phyloP scores from a whole-genome alignment of 2,113 vertebrate species.

The Scolopax mira region DNA sequence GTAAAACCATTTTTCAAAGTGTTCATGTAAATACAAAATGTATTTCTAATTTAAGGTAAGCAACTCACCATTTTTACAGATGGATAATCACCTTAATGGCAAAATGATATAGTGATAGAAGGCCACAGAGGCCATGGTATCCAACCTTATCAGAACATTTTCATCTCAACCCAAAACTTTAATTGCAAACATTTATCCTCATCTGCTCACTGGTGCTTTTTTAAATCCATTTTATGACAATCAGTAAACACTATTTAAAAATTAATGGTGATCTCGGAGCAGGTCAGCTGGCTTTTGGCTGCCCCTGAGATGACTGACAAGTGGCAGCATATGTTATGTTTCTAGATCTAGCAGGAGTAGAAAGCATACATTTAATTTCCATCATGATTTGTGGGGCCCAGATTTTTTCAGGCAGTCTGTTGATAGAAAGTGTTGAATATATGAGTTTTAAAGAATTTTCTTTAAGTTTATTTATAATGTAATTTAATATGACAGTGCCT shows the following conservation, averaged over 20 bases:
- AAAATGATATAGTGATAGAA: background rate
- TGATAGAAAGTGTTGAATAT: background rate
- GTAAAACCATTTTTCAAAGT: background rate
- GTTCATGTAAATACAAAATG: background rate
- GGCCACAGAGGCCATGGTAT: background rate
- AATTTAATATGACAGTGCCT: background rate
- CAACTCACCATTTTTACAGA: background rate
- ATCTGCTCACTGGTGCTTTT: background rate
- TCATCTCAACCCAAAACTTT: conserved; percentile 3
- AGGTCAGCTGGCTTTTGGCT: conserved; percentile 25
- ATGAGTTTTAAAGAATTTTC: background rate
- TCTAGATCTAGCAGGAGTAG: background rate
- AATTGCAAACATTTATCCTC: background rate
- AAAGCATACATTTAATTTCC: background rate
- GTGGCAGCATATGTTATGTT: background rate
- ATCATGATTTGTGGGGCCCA: background rate
- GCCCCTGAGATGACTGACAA: conserved; percentile 13
- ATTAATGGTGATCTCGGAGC: conserved; percentile 15
- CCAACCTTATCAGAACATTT: background rate
- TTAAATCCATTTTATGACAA: background rate
- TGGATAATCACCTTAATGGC: background rate
- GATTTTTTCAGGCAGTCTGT: background rate
- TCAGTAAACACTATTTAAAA: conserved; percentile 29
- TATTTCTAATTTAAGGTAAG: conserved; percentile 14
- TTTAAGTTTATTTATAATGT: background rate